A percentile compares a stretch with the other conserved stretches of the same genome.
Evolutionary conservation across 2,113 vertebrate species (phyloP).

Genomic region (Gopherus evgoodei): DNA sequence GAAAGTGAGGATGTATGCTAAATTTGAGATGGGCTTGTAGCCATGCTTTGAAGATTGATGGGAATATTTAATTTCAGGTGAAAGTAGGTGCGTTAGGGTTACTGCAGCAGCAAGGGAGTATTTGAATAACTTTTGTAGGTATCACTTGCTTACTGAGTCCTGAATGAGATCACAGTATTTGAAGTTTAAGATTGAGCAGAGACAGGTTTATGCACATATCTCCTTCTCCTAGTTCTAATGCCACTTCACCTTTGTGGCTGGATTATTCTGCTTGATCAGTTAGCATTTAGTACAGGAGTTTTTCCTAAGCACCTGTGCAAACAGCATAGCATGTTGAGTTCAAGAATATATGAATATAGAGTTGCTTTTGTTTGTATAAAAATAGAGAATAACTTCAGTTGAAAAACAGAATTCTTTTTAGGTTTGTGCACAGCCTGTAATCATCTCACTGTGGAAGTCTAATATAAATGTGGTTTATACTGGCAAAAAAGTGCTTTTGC

Average conservation of each 20-base stretch:
- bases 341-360: fast-evolving
- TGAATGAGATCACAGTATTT: fast-evolving
- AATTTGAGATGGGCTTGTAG: slow-evolving; percentile 58
- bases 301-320: background rate
- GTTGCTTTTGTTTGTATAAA: slow-evolving; percentile 15
- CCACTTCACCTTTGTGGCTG: background rate
- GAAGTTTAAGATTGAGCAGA: background rate
- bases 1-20: slow-evolving; percentile 54
- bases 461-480: background rate
- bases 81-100: background rate
- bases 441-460: background rate
- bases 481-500: background rate
- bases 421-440: background rate
- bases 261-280: background rate
- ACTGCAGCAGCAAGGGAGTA: background rate
- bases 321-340: fast-evolving
- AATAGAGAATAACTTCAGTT: background rate
- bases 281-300: fast-evolving
- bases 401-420: background rate
- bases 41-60: slow-evolving; percentile 67
- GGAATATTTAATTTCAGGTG: slow-evolving; percentile 17
- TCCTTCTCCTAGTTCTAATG: fast-evolving
- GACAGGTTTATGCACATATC: background rate
- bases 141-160: background rate
- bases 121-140: background rate